phyloP scores from a whole-genome alignment of 2,888 invertebrate species.

The Hyposoter dolosus region DNA sequence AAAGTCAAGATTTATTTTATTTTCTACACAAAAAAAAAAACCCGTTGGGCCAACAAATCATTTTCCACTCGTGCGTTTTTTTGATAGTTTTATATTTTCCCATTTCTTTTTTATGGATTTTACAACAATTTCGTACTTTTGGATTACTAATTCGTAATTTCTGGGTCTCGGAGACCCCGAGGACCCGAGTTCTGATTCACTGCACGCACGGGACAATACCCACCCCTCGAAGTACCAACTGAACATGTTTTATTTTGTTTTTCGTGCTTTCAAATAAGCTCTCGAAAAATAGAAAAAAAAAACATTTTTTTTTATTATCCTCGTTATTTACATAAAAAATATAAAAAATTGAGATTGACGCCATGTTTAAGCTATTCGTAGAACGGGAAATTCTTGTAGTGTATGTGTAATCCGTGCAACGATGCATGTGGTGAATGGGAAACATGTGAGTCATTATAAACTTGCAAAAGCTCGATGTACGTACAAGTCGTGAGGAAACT shows the following conservation, averaged over 20 bases:
- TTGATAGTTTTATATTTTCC: background rate
- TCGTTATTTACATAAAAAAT: background rate
- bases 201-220: too few relatives aligned
- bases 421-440: slow-evolving; percentile 59
- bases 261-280: too few relatives aligned
- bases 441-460: slow-evolving; percentile 78
- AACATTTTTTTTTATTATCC: background rate
- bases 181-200: too few relatives aligned
- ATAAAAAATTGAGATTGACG: background rate
- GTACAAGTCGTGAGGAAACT: slow-evolving; percentile 34
- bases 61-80: background rate
- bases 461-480: slow-evolving; percentile 48
- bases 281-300: too few relatives aligned
- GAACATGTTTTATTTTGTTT: too few relatives aligned
- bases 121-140: too few relatives aligned
- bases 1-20: background rate
- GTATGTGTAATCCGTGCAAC: slow-evolving; percentile 1
- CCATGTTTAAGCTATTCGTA: slow-evolving; percentile 15
- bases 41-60: background rate
- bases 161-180: too few relatives aligned
- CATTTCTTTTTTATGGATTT: background rate
- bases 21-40: background rate
- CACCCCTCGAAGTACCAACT: too few relatives aligned
- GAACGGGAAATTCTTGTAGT: slow-evolving; percentile 13
- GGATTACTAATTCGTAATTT: too few relatives aligned